A percentile compares a stretch with the other conserved stretches of the same genome.
phyloP scores from a whole-genome alignment of 2,888 invertebrate genomes.

The Oscheius onirici region DNA sequence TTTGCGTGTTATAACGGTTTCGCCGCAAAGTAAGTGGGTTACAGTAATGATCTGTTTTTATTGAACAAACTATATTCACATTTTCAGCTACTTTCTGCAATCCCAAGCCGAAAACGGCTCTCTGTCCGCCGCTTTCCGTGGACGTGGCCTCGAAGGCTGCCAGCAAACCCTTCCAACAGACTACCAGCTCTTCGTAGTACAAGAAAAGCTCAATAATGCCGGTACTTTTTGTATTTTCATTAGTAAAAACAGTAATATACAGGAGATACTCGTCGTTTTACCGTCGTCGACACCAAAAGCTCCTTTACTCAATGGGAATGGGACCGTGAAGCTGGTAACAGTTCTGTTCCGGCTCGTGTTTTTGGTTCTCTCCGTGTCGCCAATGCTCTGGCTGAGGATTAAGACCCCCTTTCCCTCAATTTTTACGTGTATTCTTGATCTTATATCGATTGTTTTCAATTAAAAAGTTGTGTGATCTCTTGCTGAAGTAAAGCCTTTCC shows the following conservation, averaged over 20 bases:
- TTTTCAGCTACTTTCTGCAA: conserved; percentile 72
- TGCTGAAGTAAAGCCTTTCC: neutral
- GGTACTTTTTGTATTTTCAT: neutral
- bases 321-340: conserved; percentile 5
- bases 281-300: conserved; percentile 5
- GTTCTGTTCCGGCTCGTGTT: neutral
- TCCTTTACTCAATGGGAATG: conserved; percentile 21
- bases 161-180: conserved; percentile 13
- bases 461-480: neutral
- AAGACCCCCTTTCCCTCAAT: neutral
- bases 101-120: neutral
- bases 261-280: conserved; percentile 14
- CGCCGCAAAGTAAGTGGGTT: no score
- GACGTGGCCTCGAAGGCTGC: conserved; percentile 35
- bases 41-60: neutral
- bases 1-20: no score
- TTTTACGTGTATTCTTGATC: neutral
- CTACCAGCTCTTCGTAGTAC: conserved; percentile 30
- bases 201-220: neutral
- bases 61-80: neutral
- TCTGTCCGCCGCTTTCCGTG: conserved; percentile 29
- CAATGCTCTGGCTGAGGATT: conserved; percentile 19
- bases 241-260: neutral
- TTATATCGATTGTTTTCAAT: neutral
- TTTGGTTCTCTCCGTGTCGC: neutral